phyloP scores from a whole-genome alignment of 2,888 invertebrate genomes.

The Pycnomerus fuliginosus region DNA sequence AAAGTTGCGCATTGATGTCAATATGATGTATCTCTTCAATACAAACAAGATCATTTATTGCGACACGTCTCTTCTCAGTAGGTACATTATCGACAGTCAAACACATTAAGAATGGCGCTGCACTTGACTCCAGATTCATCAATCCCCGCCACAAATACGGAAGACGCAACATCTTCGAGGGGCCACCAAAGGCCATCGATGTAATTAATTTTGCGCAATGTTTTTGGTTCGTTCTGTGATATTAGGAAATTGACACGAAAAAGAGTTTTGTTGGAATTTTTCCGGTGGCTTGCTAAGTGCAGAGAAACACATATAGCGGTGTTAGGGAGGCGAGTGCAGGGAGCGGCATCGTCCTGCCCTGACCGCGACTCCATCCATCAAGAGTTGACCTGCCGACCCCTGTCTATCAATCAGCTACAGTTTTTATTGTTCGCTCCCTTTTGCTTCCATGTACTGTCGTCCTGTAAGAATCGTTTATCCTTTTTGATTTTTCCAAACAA shows the following conservation, averaged over 20 bases:
- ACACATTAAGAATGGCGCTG: conserved; percentile 43
- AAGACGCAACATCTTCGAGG: conserved; percentile 21
- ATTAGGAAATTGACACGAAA: too few species aligned
- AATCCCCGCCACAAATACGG: conserved; percentile 41
- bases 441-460: conserved; percentile 26
- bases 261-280: too few species aligned
- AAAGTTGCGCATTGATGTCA: conserved; percentile 32
- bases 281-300: too few species aligned
- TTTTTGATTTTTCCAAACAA: conserved; percentile 16
- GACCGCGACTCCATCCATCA: conserved; percentile 47
- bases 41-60: conserved; percentile 49
- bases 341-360: conserved; percentile 37
- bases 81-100: conserved; percentile 46
- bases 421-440: conserved; percentile 42
- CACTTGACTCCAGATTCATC: conserved; percentile 45
- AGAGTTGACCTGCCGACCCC: conserved; percentile 43
- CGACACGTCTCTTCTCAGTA: conserved; percentile 43
- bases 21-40: conserved; percentile 47
- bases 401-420: conserved; percentile 46
- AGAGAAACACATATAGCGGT: too few species aligned
- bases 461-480: conserved; percentile 24
- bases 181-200: too few species aligned
- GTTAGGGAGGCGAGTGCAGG: conserved; percentile 18
- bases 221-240: too few species aligned
- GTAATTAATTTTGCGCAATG: too few species aligned